Evolutionary conservation across 1,140 invertebrate genomes (phyloP).

Genomic region (Drepana arcuata): DNA sequence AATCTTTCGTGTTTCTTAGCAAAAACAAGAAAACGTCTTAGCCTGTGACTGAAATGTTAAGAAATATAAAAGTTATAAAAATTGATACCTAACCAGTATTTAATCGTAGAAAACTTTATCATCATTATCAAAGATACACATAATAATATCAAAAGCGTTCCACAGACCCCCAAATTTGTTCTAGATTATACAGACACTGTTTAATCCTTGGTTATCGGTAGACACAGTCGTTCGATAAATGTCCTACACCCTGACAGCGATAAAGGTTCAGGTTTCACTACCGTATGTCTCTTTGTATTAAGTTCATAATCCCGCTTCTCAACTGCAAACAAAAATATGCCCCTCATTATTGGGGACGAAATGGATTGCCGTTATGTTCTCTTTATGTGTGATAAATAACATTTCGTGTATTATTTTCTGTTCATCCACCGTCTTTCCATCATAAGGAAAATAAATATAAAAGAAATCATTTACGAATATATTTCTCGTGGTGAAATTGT

Average conservation of each 20-base stretch:
- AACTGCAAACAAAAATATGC: conserved; percentile 7
- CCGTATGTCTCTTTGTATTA: conserved; percentile 14
- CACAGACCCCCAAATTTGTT: conserved; percentile 23
- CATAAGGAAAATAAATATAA: neutral
- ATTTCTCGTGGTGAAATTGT: conserved; percentile 14
- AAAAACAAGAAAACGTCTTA: too few species aligned
- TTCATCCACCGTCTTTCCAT: neutral
- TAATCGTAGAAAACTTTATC: too few species aligned
- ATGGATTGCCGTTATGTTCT: conserved; percentile 24
- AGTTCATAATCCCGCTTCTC: conserved; percentile 8
- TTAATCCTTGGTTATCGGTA: conserved; percentile 36
- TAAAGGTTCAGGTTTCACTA: conserved; percentile 10
- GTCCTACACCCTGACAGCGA: conserved; percentile 19
- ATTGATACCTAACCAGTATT: too few species aligned
- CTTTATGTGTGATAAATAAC: conserved; percentile 22
- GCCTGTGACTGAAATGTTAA: too few species aligned
- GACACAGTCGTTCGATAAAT: conserved; percentile 35
- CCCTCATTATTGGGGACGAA: conserved; percentile 22
- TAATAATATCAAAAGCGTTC: too few species aligned
- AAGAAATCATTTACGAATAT: conserved; percentile 4
- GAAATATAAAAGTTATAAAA: too few species aligned
- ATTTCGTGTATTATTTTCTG: conserved; percentile 8
- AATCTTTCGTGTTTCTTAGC: too few species aligned
- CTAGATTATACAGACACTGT: conserved; percentile 25
- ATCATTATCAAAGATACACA: too few species aligned